phyloP scores from a whole-genome alignment of 2,888 invertebrate genomes.

The Reticulitermes lucifugus region DNA sequence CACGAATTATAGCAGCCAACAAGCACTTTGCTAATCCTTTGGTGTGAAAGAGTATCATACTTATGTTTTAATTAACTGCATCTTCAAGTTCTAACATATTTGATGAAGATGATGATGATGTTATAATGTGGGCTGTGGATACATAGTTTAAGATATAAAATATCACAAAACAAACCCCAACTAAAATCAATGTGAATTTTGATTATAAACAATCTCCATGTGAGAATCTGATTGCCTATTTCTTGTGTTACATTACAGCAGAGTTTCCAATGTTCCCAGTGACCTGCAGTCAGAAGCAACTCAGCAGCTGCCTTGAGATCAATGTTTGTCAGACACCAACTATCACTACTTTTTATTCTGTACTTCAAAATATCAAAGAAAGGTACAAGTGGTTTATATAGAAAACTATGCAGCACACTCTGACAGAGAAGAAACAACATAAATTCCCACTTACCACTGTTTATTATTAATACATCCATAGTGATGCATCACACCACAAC shows the following conservation, averaged over 20 bases:
- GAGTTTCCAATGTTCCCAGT: background rate
- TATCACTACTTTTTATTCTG: too few species aligned
- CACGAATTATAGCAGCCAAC: background rate
- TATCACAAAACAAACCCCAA: conserved; percentile 33
- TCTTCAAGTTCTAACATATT: background rate
- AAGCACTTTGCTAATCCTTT: background rate
- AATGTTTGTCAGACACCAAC: too few species aligned
- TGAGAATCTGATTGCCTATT: conserved; percentile 35
- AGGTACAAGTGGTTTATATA: too few species aligned
- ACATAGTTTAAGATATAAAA: background rate
- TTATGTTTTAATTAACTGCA: background rate
- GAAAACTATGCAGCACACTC: too few species aligned
- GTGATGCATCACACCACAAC: too few species aligned
- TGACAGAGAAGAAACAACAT: too few species aligned
- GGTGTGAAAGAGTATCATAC: background rate
- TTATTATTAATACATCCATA: too few species aligned
- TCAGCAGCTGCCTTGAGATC: too few species aligned
- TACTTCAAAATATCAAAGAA: too few species aligned
- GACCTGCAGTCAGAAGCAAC: background rate
- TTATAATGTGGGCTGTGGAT: background rate
- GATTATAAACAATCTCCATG: conserved; percentile 9
- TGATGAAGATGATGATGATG: background rate
- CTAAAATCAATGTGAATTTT: conserved; percentile 30
- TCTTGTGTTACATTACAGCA: background rate
- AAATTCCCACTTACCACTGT: too few species aligned